A percentile compares a stretch with the other conserved stretches of the same genome.
Evolutionary conservation across 2,113 vertebrate species (phyloP).

Genomic region (Hemibagrus wyckioides): DNA sequence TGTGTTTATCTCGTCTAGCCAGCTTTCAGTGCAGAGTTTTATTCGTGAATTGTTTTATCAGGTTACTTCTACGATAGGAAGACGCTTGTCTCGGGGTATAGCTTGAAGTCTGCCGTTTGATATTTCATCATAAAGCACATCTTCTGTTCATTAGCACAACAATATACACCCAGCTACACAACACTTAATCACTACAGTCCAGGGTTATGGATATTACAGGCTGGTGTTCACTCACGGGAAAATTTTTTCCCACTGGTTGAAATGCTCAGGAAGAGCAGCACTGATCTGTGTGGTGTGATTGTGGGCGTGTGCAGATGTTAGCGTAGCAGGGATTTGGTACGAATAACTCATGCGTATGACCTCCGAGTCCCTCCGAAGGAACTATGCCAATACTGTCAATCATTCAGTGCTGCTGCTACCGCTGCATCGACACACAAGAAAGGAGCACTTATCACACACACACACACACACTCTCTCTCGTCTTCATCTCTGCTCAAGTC

Average conservation of each 20-base stretch:
- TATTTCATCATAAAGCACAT: too few relatives aligned
- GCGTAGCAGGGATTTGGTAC: background rate
- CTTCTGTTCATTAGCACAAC: background rate
- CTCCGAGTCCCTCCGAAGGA: slow-evolving; percentile 52
- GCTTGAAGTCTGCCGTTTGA: background rate
- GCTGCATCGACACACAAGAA: slow-evolving; percentile 36
- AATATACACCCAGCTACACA: background rate
- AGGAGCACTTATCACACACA: slow-evolving; percentile 1
- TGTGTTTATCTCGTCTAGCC: background rate
- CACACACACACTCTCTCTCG: background rate
- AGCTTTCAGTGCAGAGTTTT: background rate
- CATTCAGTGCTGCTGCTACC: slow-evolving; percentile 30
- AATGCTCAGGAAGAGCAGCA: background rate
- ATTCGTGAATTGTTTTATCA: background rate
- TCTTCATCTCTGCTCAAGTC: slow-evolving; percentile 10
- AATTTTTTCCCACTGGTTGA: background rate
- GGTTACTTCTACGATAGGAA: background rate
- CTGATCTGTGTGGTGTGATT: background rate
- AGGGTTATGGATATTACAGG: background rate
- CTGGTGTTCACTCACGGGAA: too few relatives aligned
- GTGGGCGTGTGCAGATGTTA: slow-evolving; percentile 10
- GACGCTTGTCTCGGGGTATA: background rate
- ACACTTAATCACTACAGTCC: background rate
- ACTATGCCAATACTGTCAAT: slow-evolving; percentile 47
- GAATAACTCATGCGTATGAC: slow-evolving; percentile 54